phyloP scores from a whole-genome alignment of 2,888 invertebrate species.

The Drosophila prostipennis region DNA sequence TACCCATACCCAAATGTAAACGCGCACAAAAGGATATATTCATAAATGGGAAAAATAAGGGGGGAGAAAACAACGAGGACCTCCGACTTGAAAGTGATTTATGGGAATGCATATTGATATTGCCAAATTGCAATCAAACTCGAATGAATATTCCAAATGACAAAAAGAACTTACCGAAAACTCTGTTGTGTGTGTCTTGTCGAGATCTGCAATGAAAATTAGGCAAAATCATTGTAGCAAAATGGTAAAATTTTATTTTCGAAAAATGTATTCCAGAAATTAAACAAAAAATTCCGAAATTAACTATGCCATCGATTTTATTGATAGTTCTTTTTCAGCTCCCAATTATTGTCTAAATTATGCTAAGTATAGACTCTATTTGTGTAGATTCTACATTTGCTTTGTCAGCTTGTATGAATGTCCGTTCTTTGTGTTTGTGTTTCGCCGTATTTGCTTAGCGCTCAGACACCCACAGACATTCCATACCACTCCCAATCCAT shows the following conservation, averaged over 20 bases:
- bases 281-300: background rate
- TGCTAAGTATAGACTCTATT: conserved; percentile 58
- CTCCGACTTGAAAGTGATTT: conserved; percentile 62
- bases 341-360: conserved; percentile 75
- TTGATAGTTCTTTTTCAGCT: background rate
- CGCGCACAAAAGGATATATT: conserved; percentile 21
- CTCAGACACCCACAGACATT: conserved; percentile 17
- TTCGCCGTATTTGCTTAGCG: conserved; percentile 51
- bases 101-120: conserved; percentile 61
- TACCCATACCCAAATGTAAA: conserved; percentile 4
- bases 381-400: conserved; percentile 36
- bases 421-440: conserved; percentile 35
- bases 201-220: conserved; percentile 30
- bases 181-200: background rate
- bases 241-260: background rate
- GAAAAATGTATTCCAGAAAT: background rate
- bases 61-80: conserved; percentile 50
- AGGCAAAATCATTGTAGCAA: conserved; percentile 17
- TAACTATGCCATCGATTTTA: background rate
- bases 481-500: conserved; percentile 42
- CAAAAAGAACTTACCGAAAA: conserved; percentile 27
- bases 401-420: conserved; percentile 8
- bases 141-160: conserved; percentile 24
- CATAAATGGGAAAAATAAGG: conserved; percentile 31
- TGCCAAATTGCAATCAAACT: conserved; percentile 48